Conservation (phyloP, 2,797 vertebrate genomes). For the Gymnocypris eckloni region DNA sequence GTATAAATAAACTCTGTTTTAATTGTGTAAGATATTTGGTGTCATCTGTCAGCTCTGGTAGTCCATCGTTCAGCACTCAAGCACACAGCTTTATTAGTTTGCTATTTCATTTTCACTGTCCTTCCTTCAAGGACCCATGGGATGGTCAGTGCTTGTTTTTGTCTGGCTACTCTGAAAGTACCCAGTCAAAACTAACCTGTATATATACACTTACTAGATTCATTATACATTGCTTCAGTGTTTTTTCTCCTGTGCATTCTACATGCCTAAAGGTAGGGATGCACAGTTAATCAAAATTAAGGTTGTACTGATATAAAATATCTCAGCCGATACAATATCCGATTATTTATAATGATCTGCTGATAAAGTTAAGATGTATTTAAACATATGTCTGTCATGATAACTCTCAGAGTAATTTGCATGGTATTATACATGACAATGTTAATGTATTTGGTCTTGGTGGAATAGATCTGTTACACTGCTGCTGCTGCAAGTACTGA, state of each 20-base stretch:
- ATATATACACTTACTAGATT: neutral
- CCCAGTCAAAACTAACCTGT: neutral
- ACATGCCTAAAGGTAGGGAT: neutral
- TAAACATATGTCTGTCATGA: neutral
- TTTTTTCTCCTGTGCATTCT: neutral
- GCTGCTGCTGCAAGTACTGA: too few relatives aligned
- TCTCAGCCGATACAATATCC: neutral
- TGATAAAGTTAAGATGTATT: neutral
- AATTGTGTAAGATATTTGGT: slow-evolving; percentile 14
- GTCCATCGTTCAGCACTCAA: slow-evolving; percentile 1
- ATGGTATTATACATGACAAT: neutral
- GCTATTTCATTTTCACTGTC: neutral
- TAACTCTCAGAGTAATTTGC: too few relatives aligned
- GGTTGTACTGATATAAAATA: neutral
- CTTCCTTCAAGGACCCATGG: slow-evolving; percentile 1
- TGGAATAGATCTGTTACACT: neutral
- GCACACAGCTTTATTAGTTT: slow-evolving; percentile 24
- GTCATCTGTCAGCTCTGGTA: slow-evolving; percentile 25
- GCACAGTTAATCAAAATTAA: neutral
- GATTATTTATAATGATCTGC: neutral
- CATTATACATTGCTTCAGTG: neutral
- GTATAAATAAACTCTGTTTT: slow-evolving; percentile 41
- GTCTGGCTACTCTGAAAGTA: neutral
- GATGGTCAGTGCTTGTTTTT: neutral
- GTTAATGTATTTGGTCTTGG: neutral